These are phyloP conservation scores for Palaemon carinicauda DNA, from an alignment of 1,140 invertebrate genomes.

Conservation along the genomic window DNA sequence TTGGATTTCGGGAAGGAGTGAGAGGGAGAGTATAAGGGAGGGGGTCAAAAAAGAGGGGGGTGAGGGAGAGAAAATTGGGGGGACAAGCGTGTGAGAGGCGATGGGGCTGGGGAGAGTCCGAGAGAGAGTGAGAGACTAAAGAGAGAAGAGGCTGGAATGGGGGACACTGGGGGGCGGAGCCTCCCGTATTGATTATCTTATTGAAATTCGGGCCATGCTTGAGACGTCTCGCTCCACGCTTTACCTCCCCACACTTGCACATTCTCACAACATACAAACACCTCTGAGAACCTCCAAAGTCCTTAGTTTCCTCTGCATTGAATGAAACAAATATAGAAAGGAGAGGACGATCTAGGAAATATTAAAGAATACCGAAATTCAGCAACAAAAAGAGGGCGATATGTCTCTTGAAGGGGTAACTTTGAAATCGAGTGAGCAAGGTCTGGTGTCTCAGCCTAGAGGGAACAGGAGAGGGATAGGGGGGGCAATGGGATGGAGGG, in stretches of 20 bases:
- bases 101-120: constrained; percentile 15
- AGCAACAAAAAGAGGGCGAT: too few species aligned
- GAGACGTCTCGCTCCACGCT: constrained; percentile 32
- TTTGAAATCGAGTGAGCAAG: too few species aligned
- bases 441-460: background rate
- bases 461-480: background rate
- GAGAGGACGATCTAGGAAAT: too few species aligned
- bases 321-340: too few species aligned
- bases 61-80: background rate
- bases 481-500: background rate
- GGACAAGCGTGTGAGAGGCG: background rate
- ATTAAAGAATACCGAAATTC: too few species aligned
- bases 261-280: background rate
- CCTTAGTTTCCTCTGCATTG: too few species aligned
- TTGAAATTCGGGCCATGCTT: constrained; percentile 56
- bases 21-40: background rate
- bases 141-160: background rate
- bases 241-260: background rate
- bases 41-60: background rate
- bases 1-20: constrained; percentile 36
- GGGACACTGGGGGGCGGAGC: constrained; percentile 50
- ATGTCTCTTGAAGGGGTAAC: too few species aligned
- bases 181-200: constrained; percentile 56
- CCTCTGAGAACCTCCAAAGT: background rate
- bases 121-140: constrained; percentile 7